Conservation (phyloP, 2,888 invertebrate genomes). For the Campopleginae sp. region DNA sequence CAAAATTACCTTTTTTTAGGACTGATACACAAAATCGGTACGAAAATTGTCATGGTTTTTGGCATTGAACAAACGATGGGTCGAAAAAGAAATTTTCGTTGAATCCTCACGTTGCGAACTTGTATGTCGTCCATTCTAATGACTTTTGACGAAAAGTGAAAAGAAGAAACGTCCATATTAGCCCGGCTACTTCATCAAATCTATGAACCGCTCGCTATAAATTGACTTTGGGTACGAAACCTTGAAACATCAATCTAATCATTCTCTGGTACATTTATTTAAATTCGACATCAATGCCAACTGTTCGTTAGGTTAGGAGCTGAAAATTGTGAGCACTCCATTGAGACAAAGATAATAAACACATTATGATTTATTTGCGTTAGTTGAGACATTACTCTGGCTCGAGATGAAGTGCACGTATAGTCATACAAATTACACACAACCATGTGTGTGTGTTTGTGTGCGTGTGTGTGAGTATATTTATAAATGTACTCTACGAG, state of each 20-base stretch:
- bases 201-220: background rate
- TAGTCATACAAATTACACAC: background rate
- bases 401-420: conserved; percentile 14
- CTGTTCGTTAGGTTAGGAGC: conserved; percentile 26
- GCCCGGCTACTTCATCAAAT: background rate
- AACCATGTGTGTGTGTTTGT: background rate
- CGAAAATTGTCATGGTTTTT: no score
- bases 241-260: background rate
- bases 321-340: conserved; percentile 30
- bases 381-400: conserved; percentile 52
- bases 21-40: no score
- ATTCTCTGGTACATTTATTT: conserved; percentile 4
- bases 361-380: conserved; percentile 63
- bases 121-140: background rate
- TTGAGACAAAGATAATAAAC: conserved; percentile 63
- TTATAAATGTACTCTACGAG: conserved; percentile 44
- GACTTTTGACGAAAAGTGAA: background rate
- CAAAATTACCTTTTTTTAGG: no score
- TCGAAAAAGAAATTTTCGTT: no score
- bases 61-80: no score
- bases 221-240: background rate
- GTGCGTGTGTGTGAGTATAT: conserved; percentile 14
- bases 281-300: background rate
- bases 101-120: no score
- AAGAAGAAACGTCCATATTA: background rate